These are phyloP conservation scores for Dasypogon diadema DNA, from an alignment of 2,888 invertebrate species.

Conservation along the genomic window DNA sequence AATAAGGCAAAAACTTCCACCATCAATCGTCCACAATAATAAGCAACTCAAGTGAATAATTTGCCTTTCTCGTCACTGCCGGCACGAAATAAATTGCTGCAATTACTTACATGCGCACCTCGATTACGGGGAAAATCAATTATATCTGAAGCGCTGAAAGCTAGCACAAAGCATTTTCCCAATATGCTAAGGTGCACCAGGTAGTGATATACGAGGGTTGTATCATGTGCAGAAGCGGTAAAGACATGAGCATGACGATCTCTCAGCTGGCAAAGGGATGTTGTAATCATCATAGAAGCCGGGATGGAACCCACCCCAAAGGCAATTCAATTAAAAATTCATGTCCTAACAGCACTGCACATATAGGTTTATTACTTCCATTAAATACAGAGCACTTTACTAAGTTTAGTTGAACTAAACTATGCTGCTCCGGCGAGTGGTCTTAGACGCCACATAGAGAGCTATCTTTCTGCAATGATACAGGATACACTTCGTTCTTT, in stretches of 20 bases:
- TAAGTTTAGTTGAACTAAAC: neutral
- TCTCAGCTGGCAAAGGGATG: conserved; percentile 1
- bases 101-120: conserved; percentile 52
- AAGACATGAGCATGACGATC: conserved; percentile 1
- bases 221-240: neutral
- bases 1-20: conserved; percentile 49
- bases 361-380: conserved; percentile 38
- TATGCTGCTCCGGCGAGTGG: neutral
- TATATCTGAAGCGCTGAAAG: conserved; percentile 35
- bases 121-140: conserved; percentile 50
- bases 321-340: conserved; percentile 53
- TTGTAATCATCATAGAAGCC: conserved; percentile 12
- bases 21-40: conserved; percentile 51
- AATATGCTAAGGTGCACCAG: conserved; percentile 8
- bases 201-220: neutral
- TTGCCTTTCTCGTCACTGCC: conserved; percentile 49
- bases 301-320: conserved; percentile 18
- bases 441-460: conserved; percentile 24
- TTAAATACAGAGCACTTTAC: conserved; percentile 32
- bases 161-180: conserved; percentile 32
- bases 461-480: conserved; percentile 1
- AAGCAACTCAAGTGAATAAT: conserved; percentile 47
- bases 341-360: conserved; percentile 31
- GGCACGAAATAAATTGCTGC: conserved; percentile 51
- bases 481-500: neutral